Conservation (phyloP, 2,113 vertebrate genomes). For the Brevimyrus niger region DNA sequence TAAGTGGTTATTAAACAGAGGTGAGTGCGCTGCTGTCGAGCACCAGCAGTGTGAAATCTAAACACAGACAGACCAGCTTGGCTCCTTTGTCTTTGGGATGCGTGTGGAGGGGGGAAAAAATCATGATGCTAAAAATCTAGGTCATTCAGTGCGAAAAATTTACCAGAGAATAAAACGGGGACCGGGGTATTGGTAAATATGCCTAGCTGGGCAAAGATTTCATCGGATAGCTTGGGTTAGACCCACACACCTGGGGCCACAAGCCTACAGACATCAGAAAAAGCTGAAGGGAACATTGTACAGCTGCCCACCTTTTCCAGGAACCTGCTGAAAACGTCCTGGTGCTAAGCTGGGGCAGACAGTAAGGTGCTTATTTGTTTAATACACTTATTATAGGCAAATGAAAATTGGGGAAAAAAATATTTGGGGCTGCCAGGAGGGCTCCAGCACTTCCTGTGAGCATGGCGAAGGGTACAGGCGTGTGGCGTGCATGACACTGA, state of each 20-base stretch:
- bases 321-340: neutral
- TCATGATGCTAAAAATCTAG: neutral
- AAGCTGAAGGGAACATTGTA: neutral
- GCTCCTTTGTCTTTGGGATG: constrained; percentile 3
- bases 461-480: neutral
- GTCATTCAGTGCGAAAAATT: neutral
- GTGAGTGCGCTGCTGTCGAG: neutral
- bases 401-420: neutral
- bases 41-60: neutral
- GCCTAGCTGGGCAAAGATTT: neutral
- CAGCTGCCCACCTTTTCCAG: neutral
- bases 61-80: neutral
- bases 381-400: neutral
- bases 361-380: neutral
- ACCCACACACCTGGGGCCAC: neutral
- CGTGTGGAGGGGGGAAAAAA: neutral
- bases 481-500: neutral
- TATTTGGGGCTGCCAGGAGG: neutral
- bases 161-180: neutral
- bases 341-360: neutral
- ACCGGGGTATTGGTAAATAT: neutral
- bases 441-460: neutral
- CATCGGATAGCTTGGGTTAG: neutral
- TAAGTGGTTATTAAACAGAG: neutral
- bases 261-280: neutral